phyloP scores from a whole-genome alignment of 1,140 invertebrate genomes.

The Lutraria rhynchaena region DNA sequence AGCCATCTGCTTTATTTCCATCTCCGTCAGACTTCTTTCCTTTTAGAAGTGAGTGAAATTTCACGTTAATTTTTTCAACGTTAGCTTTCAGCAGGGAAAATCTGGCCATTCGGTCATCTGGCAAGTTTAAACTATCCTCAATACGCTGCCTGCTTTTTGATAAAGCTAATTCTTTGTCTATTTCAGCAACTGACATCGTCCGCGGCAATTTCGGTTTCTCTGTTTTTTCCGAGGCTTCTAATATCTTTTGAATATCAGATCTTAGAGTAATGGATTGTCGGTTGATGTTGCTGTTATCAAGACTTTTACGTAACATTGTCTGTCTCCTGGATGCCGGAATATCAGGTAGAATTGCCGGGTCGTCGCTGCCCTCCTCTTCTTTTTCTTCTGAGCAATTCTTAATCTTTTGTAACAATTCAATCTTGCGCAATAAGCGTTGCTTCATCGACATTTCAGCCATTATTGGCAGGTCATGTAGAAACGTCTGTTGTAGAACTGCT shows the following conservation, averaged over 20 bases:
- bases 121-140: slow-evolving; percentile 59
- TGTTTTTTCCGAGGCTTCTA: neutral
- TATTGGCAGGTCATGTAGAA: slow-evolving; percentile 31
- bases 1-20: neutral
- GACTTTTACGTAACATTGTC: slow-evolving; percentile 28
- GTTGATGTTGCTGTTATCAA: neutral
- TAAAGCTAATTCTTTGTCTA: slow-evolving; percentile 21
- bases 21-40: neutral
- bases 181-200: slow-evolving; percentile 7
- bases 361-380: neutral
- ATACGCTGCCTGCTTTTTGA: slow-evolving; percentile 55
- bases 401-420: slow-evolving; percentile 32
- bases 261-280: neutral
- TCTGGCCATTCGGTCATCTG: slow-evolving; percentile 54
- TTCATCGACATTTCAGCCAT: slow-evolving; percentile 17
- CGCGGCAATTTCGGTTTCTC: neutral
- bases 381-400: neutral
- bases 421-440: slow-evolving; percentile 18
- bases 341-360: neutral
- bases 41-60: slow-evolving; percentile 46
- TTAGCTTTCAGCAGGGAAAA: slow-evolving; percentile 60
- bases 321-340: slow-evolving; percentile 6
- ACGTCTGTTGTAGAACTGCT: slow-evolving; percentile 39
- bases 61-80: slow-evolving; percentile 63
- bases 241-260: neutral